These are phyloP conservation scores for Pinctada fucata DNA, from an alignment of 2,888 invertebrate species.

Conservation along the genomic window DNA sequence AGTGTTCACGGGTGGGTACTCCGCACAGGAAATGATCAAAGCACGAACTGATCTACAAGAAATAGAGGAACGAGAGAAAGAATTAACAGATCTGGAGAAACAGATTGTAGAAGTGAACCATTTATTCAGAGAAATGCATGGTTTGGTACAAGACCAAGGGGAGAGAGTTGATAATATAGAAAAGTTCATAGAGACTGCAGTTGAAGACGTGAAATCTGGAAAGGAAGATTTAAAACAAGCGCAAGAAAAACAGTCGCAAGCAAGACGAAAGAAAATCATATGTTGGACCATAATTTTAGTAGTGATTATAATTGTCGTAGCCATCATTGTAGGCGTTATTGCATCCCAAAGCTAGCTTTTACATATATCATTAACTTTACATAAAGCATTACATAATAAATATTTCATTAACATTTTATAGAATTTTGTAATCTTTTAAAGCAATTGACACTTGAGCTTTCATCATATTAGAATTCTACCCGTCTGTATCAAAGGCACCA, in stretches of 20 bases:
- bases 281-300: slow-evolving; percentile 54
- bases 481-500: too few relatives aligned
- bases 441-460: too few relatives aligned
- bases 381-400: too few relatives aligned
- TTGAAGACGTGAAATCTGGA: slow-evolving; percentile 53
- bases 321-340: slow-evolving; percentile 50
- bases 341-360: slow-evolving; percentile 8
- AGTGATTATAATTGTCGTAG: slow-evolving; percentile 51
- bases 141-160: slow-evolving; percentile 64
- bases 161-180: slow-evolving; percentile 66
- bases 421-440: too few relatives aligned
- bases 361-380: too few relatives aligned
- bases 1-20: slow-evolving; percentile 61
- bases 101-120: slow-evolving; percentile 65
- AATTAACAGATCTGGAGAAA: slow-evolving; percentile 63
- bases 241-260: slow-evolving; percentile 44
- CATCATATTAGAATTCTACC: too few relatives aligned
- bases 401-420: too few relatives aligned
- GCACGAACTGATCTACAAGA: slow-evolving; percentile 60
- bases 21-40: slow-evolving; percentile 60
- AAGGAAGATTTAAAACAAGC: slow-evolving; percentile 56
- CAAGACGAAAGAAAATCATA: slow-evolving; percentile 57
- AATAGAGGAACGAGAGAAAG: slow-evolving; percentile 60
- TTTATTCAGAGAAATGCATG: slow-evolving; percentile 65
- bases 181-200: slow-evolving; percentile 52